A percentile compares a stretch with the other conserved stretches of the same genome.
phyloP scores from a whole-genome alignment of 2,888 invertebrate species.

The Cylloceria caligata region DNA sequence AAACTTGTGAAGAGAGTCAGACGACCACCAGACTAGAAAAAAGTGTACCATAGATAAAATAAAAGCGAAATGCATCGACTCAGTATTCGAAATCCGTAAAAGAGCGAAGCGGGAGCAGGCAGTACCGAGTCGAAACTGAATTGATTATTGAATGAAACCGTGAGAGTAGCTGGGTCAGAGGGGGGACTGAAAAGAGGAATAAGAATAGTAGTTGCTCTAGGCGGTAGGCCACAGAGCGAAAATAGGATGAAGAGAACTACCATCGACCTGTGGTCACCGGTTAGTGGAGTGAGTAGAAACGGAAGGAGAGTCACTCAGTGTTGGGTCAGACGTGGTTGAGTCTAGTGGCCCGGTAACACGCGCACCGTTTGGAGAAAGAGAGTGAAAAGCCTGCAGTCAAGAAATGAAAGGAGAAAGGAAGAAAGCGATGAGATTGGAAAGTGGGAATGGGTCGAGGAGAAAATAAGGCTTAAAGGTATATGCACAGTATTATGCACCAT shows the following conservation, averaged over 20 bases:
- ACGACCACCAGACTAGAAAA: too few relatives aligned
- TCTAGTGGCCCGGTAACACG: conserved; percentile 53
- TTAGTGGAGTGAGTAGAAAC: conserved; percentile 41
- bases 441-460: conserved; percentile 10
- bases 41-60: too few relatives aligned
- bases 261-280: conserved; percentile 52
- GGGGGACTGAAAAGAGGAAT: conserved; percentile 22
- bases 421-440: conserved; percentile 27
- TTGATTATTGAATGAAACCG: conserved; percentile 3
- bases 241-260: conserved; percentile 35
- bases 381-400: conserved; percentile 27
- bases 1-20: too few relatives aligned
- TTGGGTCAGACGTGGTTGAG: conserved; percentile 55
- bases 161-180: conserved; percentile 10
- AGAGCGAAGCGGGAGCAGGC: too few relatives aligned
- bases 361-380: conserved; percentile 7
- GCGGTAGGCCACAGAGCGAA: not conserved
- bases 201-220: conserved; percentile 3
- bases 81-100: not conserved
- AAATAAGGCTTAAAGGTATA: conserved; percentile 19
- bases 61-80: too few relatives aligned
- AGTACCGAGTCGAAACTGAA: conserved; percentile 1
- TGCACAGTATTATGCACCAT: conserved; percentile 43
- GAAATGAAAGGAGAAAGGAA: conserved; percentile 17
- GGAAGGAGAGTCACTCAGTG: conserved; percentile 42